Base-by-base conservation (phyloP, 2,113 vertebrate species). In the Charina bottae region DNA sequence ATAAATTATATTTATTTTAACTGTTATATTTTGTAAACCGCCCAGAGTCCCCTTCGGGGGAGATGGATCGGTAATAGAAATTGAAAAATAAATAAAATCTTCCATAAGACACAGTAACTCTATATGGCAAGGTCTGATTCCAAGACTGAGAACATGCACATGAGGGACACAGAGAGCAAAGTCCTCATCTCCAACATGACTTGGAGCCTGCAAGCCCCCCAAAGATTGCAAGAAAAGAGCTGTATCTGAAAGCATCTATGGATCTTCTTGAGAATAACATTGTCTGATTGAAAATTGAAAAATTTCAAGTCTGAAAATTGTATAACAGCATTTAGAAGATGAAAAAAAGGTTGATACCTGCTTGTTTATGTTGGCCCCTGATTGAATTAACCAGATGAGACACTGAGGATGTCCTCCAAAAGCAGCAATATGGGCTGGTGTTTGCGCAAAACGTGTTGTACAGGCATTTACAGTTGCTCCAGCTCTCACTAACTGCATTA, bases 321-420 rank as follows among this genome's bases (percentile, higher is more conserved):
- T 33, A 90, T 9, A 49, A 53, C 60, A 90, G 21, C 37, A 60
- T 84, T 84, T 89, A 88, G 0, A 93, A 10, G 0, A 17, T 19
- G 1, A 78, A 56, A 95, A 93, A 94, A 54, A 86, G 93, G 92
- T n/a, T 37, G 96, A 64, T 97, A 99, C 99, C 98, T 98, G 99
- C 93, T 98, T 98, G 97, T 99, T 98, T 97, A 99, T 96, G 95
- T 99, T 98, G 88, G 99, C 99, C 86, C 99, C 99, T 2, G 98
- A 98, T 97, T 98, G 98, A 88, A 98, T 98, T 95, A 99, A 96
- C 99, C 99, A 99, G 94, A 98, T 94, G 91, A 99, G 97, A 93
- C 99, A 99, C 90, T 98, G 98, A 85, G 99, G 98, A 94, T 99
- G 99, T 88, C 99, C 99, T 96, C 99, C 99, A 13, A 99, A 99